Conservation (phyloP, 2,113 vertebrate species). For the Montifringilla adamsi region DNA sequence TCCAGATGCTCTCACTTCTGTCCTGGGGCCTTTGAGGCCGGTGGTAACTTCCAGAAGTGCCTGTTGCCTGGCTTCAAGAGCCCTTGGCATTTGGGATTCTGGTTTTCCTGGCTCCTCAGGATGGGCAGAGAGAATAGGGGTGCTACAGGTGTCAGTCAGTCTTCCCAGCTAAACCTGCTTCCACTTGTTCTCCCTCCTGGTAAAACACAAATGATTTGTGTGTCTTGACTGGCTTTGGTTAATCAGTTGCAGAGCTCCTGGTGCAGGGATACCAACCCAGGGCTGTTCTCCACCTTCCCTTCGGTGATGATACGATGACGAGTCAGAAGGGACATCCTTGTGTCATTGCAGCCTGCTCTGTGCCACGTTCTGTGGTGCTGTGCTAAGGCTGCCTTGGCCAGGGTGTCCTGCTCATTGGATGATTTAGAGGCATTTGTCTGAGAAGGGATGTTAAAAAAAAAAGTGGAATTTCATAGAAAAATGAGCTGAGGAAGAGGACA, state of each 20-base stretch:
- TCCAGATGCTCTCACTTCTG: background rate
- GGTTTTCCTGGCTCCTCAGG: background rate
- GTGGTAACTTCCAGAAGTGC: background rate
- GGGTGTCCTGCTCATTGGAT: constrained; percentile 67
- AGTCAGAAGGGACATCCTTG: constrained; percentile 77
- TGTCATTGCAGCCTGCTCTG: constrained; percentile 41
- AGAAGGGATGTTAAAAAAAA: constrained; percentile 72
- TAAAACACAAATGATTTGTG: background rate
- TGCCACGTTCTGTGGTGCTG: constrained; percentile 78
- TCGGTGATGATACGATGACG: constrained; percentile 87
- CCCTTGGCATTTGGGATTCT: background rate
- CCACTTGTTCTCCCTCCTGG: background rate
- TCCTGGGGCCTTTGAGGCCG: background rate
- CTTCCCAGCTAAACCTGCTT: background rate
- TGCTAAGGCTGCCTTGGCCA: constrained; percentile 21
- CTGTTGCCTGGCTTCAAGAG: background rate
- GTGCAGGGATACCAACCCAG: background rate
- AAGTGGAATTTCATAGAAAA: background rate
- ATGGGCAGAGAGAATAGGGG: accelerated
- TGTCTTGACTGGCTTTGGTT: background rate
- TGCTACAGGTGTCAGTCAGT: background rate
- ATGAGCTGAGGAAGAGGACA: background rate
- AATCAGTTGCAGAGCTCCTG: background rate
- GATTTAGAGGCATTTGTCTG: constrained; percentile 90
- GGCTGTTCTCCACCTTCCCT: constrained; percentile 47